Base-by-base conservation (phyloP, 2,113 vertebrate species). In the Psilopsiagon aurifrons region DNA sequence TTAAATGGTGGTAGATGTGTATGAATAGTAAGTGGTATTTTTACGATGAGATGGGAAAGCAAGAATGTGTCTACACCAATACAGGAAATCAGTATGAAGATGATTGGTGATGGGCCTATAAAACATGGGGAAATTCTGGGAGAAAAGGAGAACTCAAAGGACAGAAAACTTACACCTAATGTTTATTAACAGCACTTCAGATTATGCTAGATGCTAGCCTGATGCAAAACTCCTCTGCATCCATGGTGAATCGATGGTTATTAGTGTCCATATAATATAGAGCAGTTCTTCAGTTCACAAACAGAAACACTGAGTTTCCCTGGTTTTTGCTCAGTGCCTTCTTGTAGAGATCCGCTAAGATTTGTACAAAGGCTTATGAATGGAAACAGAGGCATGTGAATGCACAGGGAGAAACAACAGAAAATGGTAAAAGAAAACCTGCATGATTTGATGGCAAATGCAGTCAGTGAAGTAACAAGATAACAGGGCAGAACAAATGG, bases 81-180 rank as follows among this genome's bases (percentile, higher is more conserved):
- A 82, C 15, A 73, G 31, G 47, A 86, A 90, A 84, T 11, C 9
- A 57, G 17, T 41, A 49, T 1, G 6, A 86, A 83, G 69, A 73
- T 27, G 19, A 67, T 31, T 76, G 33, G 57, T 83, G 62, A 76
- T 37, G 68, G 47, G 64, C 51, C 35, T 93, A 59, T 43, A 78
- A 83, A 93, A 77, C 22, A 68, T 17, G 66, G 33, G 6, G 68
- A 43, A 88, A 88, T 71, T 83, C 14, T 43, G 33, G 8, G 41
- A 93, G 49, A 44, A 92, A 81, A 78, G 39, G 18, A 90, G 47
- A 92, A 81, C 39, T 92, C 68, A n/a, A 54, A 93, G 73, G 83
- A 68, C 49, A 86, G 3, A 60, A 85, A 86, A 60, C 29, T 55
- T 68, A 83, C 8, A 25, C 87, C 80, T 90, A 80, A 90, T 69